phyloP scores from a whole-genome alignment of 2,888 invertebrate genomes.

The Nemotelus pantherinus region DNA sequence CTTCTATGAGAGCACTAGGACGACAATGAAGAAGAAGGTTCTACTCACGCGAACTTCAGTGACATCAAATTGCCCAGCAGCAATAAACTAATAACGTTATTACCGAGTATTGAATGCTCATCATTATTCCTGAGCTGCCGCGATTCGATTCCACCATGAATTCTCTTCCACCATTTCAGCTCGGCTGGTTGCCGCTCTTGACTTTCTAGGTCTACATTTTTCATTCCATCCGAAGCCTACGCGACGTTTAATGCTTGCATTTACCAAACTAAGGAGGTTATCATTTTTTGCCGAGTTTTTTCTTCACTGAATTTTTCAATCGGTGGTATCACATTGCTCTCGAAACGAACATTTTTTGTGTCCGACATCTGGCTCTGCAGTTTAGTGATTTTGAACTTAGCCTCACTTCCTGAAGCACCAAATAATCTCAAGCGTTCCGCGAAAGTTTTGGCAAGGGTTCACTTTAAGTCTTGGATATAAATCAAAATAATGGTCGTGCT shows the following conservation, averaged over 20 bases:
- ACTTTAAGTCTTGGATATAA: slow-evolving; percentile 43
- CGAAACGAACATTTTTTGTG: background rate
- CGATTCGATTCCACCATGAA: slow-evolving; percentile 10
- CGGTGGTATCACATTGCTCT: no score
- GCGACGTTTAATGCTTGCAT: no score
- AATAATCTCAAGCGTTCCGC: background rate
- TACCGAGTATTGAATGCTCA: slow-evolving; percentile 21
- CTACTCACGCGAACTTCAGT: background rate
- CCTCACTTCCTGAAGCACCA: background rate
- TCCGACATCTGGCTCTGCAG: slow-evolving; percentile 11
- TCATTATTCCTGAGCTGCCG: slow-evolving; percentile 26
- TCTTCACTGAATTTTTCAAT: no score
- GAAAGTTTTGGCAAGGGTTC: slow-evolving; percentile 1
- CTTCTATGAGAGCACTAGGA: background rate
- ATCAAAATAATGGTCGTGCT: slow-evolving; percentile 50
- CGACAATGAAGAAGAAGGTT: background rate
- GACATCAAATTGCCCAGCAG: slow-evolving; percentile 33
- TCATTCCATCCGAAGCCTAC: background rate
- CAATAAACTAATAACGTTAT: slow-evolving; percentile 41
- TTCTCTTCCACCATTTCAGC: background rate
- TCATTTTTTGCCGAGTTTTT: no score
- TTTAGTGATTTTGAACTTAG: slow-evolving; percentile 31
- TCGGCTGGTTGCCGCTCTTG: background rate
- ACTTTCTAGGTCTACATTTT: background rate
- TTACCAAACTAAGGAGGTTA: no score